Evolutionary conservation across 2,888 invertebrate genomes (phyloP).

Genomic region (Andrena hattorfiana): DNA sequence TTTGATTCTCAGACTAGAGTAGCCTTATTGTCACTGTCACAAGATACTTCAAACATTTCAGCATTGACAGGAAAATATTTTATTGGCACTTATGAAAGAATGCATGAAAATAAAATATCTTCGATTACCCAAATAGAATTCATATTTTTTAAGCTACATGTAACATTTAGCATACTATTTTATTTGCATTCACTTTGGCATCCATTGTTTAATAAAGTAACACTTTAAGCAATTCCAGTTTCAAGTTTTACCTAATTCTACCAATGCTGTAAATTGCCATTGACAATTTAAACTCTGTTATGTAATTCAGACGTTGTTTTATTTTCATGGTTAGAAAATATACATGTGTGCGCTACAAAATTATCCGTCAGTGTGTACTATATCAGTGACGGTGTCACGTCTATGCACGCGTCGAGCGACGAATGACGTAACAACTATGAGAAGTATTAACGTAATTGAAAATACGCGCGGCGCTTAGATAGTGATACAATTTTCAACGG

Average conservation of each 20-base stretch:
- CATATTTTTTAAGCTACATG: neutral
- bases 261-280: neutral
- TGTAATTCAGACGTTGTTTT: neutral
- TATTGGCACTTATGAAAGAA: neutral
- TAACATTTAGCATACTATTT: neutral
- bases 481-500: conserved; percentile 6
- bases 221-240: neutral
- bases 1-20: neutral
- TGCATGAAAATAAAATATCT: neutral
- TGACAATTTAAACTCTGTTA: too few species aligned
- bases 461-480: neutral
- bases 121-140: neutral
- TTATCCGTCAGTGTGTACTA: too few species aligned
- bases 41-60: neutral
- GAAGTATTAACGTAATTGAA: neutral
- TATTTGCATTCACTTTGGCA: neutral
- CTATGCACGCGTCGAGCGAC: neutral
- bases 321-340: neutral
- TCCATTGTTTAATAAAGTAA: neutral
- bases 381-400: neutral
- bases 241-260: neutral
- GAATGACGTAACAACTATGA: conserved; percentile 5
- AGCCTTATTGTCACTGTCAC: neutral
- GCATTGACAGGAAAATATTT: neutral
- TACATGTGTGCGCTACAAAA: neutral